Evolutionary conservation across 2,888 invertebrate species (phyloP), one percentile per base, ranked within the genome.

Genomic region (Aporophyla nigra): DNA sequence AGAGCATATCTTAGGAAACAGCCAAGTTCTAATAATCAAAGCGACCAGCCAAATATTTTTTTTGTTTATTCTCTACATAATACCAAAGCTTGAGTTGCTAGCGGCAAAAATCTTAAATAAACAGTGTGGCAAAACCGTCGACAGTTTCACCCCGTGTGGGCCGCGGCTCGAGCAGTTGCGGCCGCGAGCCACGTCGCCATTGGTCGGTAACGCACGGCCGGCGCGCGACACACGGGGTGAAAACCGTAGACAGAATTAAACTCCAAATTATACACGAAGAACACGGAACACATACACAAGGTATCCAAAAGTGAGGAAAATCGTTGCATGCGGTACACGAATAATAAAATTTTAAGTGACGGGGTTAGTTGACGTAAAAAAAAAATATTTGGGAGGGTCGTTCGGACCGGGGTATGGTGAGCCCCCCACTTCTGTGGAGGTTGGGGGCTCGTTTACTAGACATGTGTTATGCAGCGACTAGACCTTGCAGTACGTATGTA

Each of bases 21-120:
- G 95, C 95, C 95, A 95, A 93, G 89, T 89, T 93, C 94, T 95
- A 95, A 92, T 83, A 84, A 91, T 88, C 88, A 91, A 95, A 95
- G 95, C 95, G 95, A 94, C 94, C 95, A 94, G 94, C 94, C 95
- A 94, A 94, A 95, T 94, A 94, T 95, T 94, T 92, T 92, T 88
- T 88, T 88, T 83, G 82, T 89, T 86, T 87, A 88, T 88, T 91
- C 86, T 93, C 93, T 93, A 93, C 93, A 86, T 78, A 90, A 90
- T 91, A 92, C 91, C 91, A 92, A 93, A 94, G 93, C 93, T 93
- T 92, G 88, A 93, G 93, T 93, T 94, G 93, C 95, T 93, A 95
- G 95, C 95, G 93, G 86, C 91, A 92, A 91, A 93, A 92, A 90
- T 91, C 83, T 89, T 91, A 92, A 93, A 93, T 90, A 92, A 93